These are phyloP conservation scores for Brachionus koreanus DNA, from an alignment of 1,140 invertebrate genomes.

Conservation along the genomic window DNA sequence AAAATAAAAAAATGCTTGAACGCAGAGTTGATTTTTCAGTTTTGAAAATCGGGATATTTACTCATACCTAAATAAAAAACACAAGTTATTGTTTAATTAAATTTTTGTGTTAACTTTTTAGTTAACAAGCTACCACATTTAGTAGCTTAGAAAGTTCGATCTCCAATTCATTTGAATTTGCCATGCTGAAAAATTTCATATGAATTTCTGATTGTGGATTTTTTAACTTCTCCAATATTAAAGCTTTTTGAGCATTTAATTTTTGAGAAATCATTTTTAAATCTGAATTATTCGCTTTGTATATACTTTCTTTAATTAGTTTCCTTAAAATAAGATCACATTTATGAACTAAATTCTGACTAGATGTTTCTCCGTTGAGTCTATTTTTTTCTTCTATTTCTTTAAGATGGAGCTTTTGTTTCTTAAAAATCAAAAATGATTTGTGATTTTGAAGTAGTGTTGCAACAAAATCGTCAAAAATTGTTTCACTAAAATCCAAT, in stretches of 20 bases:
- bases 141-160: not conserved
- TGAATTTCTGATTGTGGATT: not conserved
- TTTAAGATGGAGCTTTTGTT: not conserved
- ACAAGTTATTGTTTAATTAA: too few relatives aligned
- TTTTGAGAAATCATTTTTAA: not conserved
- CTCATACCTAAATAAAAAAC: not conserved
- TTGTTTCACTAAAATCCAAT: not conserved
- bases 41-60: not conserved
- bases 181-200: not conserved
- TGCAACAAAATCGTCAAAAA: not conserved
- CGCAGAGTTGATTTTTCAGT: too few relatives aligned
- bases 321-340: conserved; percentile 12
- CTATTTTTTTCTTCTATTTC: not conserved
- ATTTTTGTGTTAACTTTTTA: too few relatives aligned
- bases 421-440: not conserved
- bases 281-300: not conserved
- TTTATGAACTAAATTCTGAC: conserved; percentile 14
- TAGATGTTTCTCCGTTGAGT: not conserved
- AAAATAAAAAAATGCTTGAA: too few relatives aligned
- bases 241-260: not conserved
- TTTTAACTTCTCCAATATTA: not conserved
- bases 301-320: not conserved
- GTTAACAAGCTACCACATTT: too few relatives aligned
- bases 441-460: not conserved
- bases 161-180: not conserved